phyloP scores from a whole-genome alignment of 2,888 invertebrate genomes.

The Deladenus siricidicola region DNA sequence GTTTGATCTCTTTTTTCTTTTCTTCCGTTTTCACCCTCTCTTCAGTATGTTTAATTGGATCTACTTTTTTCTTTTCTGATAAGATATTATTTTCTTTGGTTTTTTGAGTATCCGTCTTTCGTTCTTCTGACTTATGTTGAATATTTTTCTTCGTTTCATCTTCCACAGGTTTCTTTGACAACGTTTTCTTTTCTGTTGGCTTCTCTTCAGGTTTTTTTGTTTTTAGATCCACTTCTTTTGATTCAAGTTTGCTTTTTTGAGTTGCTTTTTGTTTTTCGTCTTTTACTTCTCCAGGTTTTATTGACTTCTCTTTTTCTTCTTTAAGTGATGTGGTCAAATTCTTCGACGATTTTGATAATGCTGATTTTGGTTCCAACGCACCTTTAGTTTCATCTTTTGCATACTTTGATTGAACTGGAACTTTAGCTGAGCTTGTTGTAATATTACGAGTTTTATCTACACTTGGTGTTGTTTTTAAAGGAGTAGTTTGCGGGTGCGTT shows the following conservation, averaged over 20 bases:
- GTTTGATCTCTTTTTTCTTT: neutral
- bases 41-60: neutral
- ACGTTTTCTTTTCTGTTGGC: neutral
- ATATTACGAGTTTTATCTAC: too few species aligned
- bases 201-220: neutral
- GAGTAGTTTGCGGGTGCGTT: too few species aligned
- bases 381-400: neutral
- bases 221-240: neutral
- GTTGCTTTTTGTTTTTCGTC: too few species aligned
- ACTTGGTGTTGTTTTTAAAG: too few species aligned
- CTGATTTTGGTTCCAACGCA: neutral
- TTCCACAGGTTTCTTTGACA: neutral
- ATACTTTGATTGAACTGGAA: neutral
- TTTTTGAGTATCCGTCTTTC: slow-evolving; percentile 2
- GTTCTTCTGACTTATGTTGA: neutral
- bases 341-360: neutral
- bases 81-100: neutral
- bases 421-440: neutral
- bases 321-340: neutral
- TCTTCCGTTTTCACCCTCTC: neutral
- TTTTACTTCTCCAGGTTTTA: too few species aligned
- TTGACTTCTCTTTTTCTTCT: slow-evolving; percentile 1
- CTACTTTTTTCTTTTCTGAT: neutral
- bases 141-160: slow-evolving; percentile 1
- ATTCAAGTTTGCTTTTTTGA: neutral